Base-by-base conservation (phyloP, 92 coral and sea anemone genomes). In the Paragorgia papillata region DNA sequence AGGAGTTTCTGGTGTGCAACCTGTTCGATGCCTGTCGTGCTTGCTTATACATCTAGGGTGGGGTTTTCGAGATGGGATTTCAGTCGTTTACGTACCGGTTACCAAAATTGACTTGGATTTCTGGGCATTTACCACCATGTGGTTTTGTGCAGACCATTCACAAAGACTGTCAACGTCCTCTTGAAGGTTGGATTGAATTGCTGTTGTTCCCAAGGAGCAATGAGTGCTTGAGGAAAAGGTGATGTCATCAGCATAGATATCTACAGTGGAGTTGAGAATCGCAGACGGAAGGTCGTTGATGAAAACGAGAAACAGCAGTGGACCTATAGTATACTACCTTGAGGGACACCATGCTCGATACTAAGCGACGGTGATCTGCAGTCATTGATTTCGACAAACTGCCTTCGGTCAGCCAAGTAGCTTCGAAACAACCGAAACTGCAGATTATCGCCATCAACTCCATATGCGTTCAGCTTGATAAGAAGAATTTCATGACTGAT, bases 51-150 rank as follows among this genome's bases (percentile, higher is more conserved):
- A 7, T 46, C 14, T 6, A 46, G n/a, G 53, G 53, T 46, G 2
- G 9, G 53, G 15, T n/a, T 15, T 6, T 15, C 53, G 7, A 46
- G 2, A 46, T n/a, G 53, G n/a, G 53, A 46, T 15, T 46, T 40
- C 35, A 77, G 51, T 3, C 82, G 69, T 33, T 77, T 46, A n/a
- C n/a, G n/a, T n/a, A 22, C 82, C 82, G 12, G 82, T 21, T 39
- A 77, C 40, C 33, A 77, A 37, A 1, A 77, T 26, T 2, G 21
- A 50, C 44, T 66, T 55, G 54, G 75, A 32, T 12, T 66, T 65
- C 10, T 43, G 1, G 31, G 63, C 35, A 66, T 79, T 66, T 27
- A 79, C 12, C 18, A 74, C 39, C 80, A 74, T 57, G 25, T 55
- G 51, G 46, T 57, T 74, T 41, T 56, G 46, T 3, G 3, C 37